phyloP scores from a whole-genome alignment of 2,888 invertebrate genomes.

The Netelia fuscicornis region DNA sequence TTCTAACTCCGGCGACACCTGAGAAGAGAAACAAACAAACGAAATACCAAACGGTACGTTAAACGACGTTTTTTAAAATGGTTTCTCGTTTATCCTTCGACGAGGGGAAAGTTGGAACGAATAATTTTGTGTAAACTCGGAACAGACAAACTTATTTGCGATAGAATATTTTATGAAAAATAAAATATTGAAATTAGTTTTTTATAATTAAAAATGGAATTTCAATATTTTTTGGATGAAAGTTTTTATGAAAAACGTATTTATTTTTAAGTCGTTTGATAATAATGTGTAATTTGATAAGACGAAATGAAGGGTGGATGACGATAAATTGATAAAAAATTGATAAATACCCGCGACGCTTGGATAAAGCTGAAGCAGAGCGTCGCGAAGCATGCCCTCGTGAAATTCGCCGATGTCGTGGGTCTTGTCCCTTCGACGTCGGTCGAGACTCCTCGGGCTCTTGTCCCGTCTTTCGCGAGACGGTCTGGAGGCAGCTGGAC shows the following conservation, averaged over 20 bases:
- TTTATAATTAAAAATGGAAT: no score
- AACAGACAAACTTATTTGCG: not conserved
- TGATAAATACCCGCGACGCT: slow-evolving; percentile 87
- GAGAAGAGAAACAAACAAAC: not conserved
- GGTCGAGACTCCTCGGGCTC: slow-evolving; percentile 84
- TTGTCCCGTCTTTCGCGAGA: slow-evolving; percentile 86
- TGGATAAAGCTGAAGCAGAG: slow-evolving; percentile 90
- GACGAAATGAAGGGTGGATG: no score
- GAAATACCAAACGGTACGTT: not conserved
- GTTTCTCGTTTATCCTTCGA: not conserved
- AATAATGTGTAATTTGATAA: no score
- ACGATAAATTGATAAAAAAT: not conserved
- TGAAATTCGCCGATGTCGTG: slow-evolving; percentile 91
- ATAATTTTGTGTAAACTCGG: not conserved
- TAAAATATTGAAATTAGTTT: no score
- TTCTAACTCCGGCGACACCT: slow-evolving; percentile 81
- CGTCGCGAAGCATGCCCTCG: slow-evolving; percentile 92
- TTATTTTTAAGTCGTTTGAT: no score
- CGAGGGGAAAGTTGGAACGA: not conserved
- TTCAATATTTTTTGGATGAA: no score
- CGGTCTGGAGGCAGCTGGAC: slow-evolving; percentile 87
- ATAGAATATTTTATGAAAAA: no score
- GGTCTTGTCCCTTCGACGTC: slow-evolving; percentile 86
- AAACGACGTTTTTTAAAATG: no score
- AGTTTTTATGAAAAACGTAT: no score